phyloP scores from a whole-genome alignment of 2,113 vertebrate species.

The Todiramphus saurophagus region DNA sequence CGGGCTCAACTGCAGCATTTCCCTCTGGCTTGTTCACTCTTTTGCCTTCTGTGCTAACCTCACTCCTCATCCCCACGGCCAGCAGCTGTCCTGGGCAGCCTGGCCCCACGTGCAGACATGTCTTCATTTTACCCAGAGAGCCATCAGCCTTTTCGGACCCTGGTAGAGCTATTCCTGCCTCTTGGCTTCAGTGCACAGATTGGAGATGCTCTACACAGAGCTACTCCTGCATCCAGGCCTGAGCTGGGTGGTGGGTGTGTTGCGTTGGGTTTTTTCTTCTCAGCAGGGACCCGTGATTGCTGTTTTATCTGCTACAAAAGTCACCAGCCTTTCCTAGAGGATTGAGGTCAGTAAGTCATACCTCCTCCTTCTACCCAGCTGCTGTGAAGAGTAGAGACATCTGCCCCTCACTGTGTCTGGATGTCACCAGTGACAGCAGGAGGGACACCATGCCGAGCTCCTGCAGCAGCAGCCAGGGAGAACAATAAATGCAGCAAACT shows the following conservation, averaged over 20 bases:
- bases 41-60: background rate
- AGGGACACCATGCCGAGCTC: rapidly evolving
- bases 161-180: background rate
- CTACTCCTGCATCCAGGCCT: background rate
- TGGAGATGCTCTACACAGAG: background rate
- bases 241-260: background rate
- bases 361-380: background rate
- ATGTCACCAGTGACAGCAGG: background rate
- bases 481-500: background rate
- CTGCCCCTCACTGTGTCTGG: background rate
- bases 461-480: background rate
- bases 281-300: background rate
- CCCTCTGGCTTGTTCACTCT: background rate
- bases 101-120: background rate
- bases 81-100: background rate
- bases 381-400: rapidly evolving
- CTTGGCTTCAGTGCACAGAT: background rate
- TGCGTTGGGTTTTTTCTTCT: background rate
- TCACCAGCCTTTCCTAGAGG: background rate
- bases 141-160: background rate
- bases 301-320: background rate
- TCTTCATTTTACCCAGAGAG: background rate
- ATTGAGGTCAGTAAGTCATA: background rate
- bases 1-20: background rate
- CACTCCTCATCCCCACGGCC: background rate